Conservation (phyloP, 2,797 vertebrate genomes). For the Micropoecilia bifurca region DNA sequence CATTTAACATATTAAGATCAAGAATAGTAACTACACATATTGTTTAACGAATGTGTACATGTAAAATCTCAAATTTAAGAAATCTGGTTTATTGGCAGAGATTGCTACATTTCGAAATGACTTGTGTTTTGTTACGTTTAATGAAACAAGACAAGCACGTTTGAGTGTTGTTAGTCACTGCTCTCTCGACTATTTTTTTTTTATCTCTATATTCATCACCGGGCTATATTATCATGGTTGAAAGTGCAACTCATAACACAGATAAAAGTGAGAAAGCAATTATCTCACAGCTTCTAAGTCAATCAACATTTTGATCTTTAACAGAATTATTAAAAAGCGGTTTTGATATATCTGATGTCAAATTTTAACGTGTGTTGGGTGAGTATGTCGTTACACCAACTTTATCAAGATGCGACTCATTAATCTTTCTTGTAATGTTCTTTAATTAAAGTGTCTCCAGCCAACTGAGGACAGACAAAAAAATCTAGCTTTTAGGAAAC, state of each 20-base stretch:
- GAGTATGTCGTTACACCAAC: background rate
- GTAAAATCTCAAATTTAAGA: background rate
- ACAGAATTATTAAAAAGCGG: slow-evolving; percentile 14
- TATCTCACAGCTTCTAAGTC: slow-evolving; percentile 16
- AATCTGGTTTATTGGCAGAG: background rate
- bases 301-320: slow-evolving; percentile 16
- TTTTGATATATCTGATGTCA: slow-evolving; percentile 14
- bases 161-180: background rate
- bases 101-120: background rate
- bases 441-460: slow-evolving; percentile 2
- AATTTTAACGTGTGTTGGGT: background rate
- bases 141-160: slow-evolving; percentile 27
- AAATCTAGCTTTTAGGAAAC: background rate
- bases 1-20: background rate
- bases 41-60: background rate
- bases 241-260: slow-evolving; percentile 27
- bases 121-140: slow-evolving; percentile 9
- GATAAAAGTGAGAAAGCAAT: slow-evolving; percentile 20
- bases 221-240: background rate
- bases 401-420: slow-evolving; percentile 6
- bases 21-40: background rate
- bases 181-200: slow-evolving; percentile 10
- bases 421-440: slow-evolving; percentile 1
- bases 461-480: background rate
- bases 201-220: slow-evolving; percentile 6